These are phyloP conservation scores for Silvanus unidentatus DNA, from an alignment of 2,888 invertebrate genomes.

Conservation along the genomic window DNA sequence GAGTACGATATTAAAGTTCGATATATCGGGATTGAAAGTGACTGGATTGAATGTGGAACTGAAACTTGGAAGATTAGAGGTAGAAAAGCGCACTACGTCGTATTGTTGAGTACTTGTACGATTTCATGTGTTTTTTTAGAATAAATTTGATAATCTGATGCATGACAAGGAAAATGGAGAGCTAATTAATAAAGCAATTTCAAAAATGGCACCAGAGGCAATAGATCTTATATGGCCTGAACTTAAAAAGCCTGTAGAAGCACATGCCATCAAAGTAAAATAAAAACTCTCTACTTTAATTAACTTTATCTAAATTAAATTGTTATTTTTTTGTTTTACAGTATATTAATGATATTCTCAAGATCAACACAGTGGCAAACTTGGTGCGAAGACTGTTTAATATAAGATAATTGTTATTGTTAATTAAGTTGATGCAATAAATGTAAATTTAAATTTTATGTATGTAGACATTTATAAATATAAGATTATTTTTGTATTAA, in stretches of 20 bases:
- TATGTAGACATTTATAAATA: slow-evolving; percentile 4
- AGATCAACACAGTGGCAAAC: slow-evolving; percentile 39
- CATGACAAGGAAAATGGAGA: slow-evolving; percentile 38
- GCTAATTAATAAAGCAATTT: slow-evolving; percentile 42
- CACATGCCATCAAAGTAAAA: slow-evolving; percentile 40
- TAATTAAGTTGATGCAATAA: background rate
- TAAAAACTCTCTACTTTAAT: background rate
- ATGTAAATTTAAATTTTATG: slow-evolving; percentile 4
- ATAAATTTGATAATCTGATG: slow-evolving; percentile 43
- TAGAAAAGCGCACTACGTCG: slow-evolving; percentile 18
- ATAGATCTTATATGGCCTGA: slow-evolving; percentile 45
- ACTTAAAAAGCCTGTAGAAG: slow-evolving; percentile 39
- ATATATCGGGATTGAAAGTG: slow-evolving; percentile 27
- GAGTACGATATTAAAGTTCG: slow-evolving; percentile 33
- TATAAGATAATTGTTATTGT: slow-evolving; percentile 26
- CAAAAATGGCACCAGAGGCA: slow-evolving; percentile 41
- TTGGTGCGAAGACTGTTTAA: slow-evolving; percentile 41
- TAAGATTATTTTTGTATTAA: slow-evolving; percentile 4
- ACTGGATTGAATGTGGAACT: slow-evolving; percentile 35
- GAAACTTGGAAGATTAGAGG: slow-evolving; percentile 37
- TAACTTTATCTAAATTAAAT: background rate
- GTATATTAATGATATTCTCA: slow-evolving; percentile 41
- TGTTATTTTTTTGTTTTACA: slow-evolving; percentile 26
- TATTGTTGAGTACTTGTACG: no score
- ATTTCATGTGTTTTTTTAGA: no score